Evolutionary conservation across 2,113 vertebrate species (phyloP), one percentile per base, ranked within the genome.

Genomic region (Halcyon senegalensis): DNA sequence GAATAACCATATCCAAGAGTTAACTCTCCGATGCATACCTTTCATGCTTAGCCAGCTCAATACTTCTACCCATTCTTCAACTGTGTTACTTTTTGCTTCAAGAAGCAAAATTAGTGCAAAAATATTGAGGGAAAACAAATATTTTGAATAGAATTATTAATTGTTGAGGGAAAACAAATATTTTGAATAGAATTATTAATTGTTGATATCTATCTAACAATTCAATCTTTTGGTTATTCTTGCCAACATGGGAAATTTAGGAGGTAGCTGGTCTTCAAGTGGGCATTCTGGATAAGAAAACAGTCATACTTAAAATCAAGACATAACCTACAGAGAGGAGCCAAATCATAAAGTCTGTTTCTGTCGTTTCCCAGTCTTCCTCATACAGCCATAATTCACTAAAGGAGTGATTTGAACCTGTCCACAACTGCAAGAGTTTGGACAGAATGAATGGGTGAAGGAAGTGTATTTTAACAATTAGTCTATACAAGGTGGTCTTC

Each of bases 81-180:
- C 13, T 75, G 51, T 78, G 19, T 31, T 66, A 50, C 13, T 55
- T 90, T 86, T 66, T 91, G 68, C 67, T 93, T 96, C 77, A 75
- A 74, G 77, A 87, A 96, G 60, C 68, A 68, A 93, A 93, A 81
- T 88, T 72, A 95, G 78, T 92, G 67, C 58, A 84, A 91, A 90
- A 58, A 70, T 72, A 81, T 73, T 7, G n/a, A 67, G 30, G 76
- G 82, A 91, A 84, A 68, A 14, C 33, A 56, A 79, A 2, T 70
- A 55, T 31, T 82, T 89, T 76, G 78, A 91, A 93, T 67, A 5
- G 1, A 64, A 33, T 77, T 56, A 60, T 80, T 87, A 84, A 92
- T 85, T 90, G 84, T 73, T 7, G n/a, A 67, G 30, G 76, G 82
- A 91, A 84, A 68, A 14, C 33, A 56, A 79, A 2, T 70, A 55